phyloP scores from a whole-genome alignment of 2,113 vertebrate genomes.

The Coregonus clupeaformis region DNA sequence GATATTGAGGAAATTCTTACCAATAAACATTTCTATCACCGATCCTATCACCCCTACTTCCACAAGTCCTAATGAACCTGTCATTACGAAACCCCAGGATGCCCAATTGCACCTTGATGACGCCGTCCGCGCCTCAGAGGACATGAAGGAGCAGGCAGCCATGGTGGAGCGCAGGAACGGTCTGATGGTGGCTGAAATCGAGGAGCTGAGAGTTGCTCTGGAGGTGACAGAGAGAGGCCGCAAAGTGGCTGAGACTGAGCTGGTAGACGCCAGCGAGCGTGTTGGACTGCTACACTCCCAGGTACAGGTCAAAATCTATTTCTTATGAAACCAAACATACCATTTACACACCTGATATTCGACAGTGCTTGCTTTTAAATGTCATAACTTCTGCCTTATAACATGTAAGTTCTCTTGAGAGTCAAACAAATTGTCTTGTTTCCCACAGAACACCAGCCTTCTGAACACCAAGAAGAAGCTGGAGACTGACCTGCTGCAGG shows the following conservation, averaged over 20 bases:
- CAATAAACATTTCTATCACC: neutral
- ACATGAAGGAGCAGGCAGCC: slow-evolving; percentile 46
- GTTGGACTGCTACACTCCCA: slow-evolving; percentile 75
- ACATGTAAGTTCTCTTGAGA: neutral
- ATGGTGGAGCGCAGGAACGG: slow-evolving; percentile 79
- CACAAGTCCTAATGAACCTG: too few species aligned
- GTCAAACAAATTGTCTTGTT: too few species aligned
- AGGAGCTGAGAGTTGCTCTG: slow-evolving; percentile 73
- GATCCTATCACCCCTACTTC: neutral
- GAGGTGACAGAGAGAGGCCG: slow-evolving; percentile 78
- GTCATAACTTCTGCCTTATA: neutral
- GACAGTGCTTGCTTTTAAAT: too few species aligned
- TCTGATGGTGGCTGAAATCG: slow-evolving; percentile 77
- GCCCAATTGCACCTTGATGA: neutral
- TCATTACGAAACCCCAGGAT: neutral
- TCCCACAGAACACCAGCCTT: too few species aligned
- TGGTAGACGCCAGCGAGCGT: slow-evolving; percentile 72
- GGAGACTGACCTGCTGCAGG: too few species aligned
- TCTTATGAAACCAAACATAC: neutral
- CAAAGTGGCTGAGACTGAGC: slow-evolving; percentile 79
- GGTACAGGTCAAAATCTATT: slow-evolving; percentile 45
- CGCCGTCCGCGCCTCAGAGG: neutral
- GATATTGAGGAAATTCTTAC: neutral
- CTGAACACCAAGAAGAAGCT: too few species aligned
- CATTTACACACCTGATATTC: neutral